Base-by-base conservation (phyloP, 2,888 invertebrate genomes). In the Pinctada fucata region DNA sequence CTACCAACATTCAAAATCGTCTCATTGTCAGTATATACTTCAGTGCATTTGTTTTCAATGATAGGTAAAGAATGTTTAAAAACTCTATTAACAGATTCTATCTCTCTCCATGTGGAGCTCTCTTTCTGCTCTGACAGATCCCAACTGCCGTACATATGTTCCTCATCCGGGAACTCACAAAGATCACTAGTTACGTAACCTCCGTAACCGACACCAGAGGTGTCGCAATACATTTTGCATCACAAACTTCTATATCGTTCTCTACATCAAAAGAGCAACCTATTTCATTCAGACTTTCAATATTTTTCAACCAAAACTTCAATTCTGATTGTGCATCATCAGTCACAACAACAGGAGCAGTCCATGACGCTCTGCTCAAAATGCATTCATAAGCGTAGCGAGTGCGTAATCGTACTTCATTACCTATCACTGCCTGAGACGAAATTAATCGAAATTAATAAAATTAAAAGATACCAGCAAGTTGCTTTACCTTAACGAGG, bases 321-420 rank as follows among this genome's bases (percentile, higher is more conserved):
- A 72, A 13, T 64, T 72, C 64, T 0, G 16, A 8, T 45, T 72
- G 48, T 2, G 64, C n/a, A 6, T 72, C 72, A 45, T 49, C 6
- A 64, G 13, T 72, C 10, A 72, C 72, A 16, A 47, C 71, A 31
- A 31, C 31, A 31, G 31, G 31, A 31, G 31, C 31, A 31, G 31
- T 31, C 31, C 31, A 71, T 31, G 71, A 71, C 8, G 64, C 4
- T 48, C 64, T 72, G 6, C 63, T 63, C 45, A 64, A 13, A 64
- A 64, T 47, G 45, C 72, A 72, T 45, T 52, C 47, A 64, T 72
- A 72, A 4, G 72, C 45, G 63, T 72, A 72, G 47, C 72, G 16
- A 45, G 72, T 47, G n/a, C 45, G 2, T 5, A 72, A 10, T 4
- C 72, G 6, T 64, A 72, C 72, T 13, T 45, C 31, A 6, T 31